These are phyloP conservation scores for Formicarius rufipectus DNA, from an alignment of 2,113 vertebrate species.

Conservation along the genomic window DNA sequence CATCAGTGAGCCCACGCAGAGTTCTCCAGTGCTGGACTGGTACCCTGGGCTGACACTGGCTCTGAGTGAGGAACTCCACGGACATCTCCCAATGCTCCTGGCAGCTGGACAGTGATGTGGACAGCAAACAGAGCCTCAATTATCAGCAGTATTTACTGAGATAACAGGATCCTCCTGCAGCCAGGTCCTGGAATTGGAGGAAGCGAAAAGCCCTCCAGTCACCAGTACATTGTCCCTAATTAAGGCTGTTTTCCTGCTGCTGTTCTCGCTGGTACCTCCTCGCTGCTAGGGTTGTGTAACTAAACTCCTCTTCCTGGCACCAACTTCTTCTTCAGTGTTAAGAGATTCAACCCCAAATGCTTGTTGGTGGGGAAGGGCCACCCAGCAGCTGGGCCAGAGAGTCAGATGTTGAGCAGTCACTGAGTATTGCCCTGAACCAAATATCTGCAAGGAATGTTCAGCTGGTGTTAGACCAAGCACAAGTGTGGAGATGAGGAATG, in stretches of 20 bases:
- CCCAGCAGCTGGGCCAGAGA: background rate
- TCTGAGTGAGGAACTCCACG: background rate
- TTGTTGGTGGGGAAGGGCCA: background rate
- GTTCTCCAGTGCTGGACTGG: background rate
- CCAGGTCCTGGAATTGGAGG: background rate
- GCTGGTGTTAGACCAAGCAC: background rate
- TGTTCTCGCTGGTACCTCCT: background rate
- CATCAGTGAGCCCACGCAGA: background rate
- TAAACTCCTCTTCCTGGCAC: background rate
- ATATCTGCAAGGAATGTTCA: background rate
- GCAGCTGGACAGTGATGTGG: background rate
- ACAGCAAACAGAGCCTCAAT: background rate
- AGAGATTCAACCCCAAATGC: background rate
- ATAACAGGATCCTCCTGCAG: slow-evolving; percentile 13
- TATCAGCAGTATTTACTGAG: slow-evolving; percentile 40
- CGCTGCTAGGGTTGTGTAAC: background rate
- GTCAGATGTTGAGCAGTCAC: background rate
- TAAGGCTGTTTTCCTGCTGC: background rate
- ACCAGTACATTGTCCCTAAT: background rate
- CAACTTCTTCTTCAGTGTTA: background rate
- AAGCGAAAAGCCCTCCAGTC: background rate
- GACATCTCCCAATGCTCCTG: background rate
- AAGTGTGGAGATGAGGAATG: background rate
- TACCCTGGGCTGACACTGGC: background rate
- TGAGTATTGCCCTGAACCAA: background rate